Evolutionary conservation across 35 echinoderm and acorn worm species (phyloP).

Genomic region (Ophiothrix spiculata): DNA sequence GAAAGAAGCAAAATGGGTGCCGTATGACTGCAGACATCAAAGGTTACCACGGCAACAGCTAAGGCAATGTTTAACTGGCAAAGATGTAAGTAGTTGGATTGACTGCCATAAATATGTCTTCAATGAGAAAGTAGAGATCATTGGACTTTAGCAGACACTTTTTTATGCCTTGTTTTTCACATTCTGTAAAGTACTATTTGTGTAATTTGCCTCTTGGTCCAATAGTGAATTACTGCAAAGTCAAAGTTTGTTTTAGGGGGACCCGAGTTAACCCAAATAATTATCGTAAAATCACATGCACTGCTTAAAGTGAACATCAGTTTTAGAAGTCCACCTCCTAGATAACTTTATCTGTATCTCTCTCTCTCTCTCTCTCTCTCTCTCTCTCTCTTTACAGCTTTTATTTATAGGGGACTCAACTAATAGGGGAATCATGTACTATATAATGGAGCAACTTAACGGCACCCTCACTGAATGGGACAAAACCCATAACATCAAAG

Average conservation of each 20-base stretch:
- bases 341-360: too few relatives aligned
- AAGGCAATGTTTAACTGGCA: conserved; percentile 72
- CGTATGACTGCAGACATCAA: conserved; percentile 62
- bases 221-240: too few relatives aligned
- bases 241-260: too few relatives aligned
- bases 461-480: conserved; percentile 84
- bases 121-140: not conserved
- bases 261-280: too few relatives aligned
- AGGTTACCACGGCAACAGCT: conserved; percentile 39
- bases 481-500: conserved; percentile 88
- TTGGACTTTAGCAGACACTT: not conserved
- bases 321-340: too few relatives aligned
- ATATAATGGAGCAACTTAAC: conserved; percentile 88
- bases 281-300: not conserved
- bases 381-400: conserved; percentile 41
- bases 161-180: not conserved
- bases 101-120: not conserved
- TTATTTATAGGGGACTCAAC: conserved; percentile 96
- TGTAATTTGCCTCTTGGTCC: too few relatives aligned
- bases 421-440: conserved; percentile 97
- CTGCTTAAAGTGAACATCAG: too few relatives aligned
- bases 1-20: conserved; percentile 73
- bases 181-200: too few relatives aligned
- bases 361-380: not conserved
- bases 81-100: conserved; percentile 49